Evolutionary conservation across 2,797 vertebrate species (phyloP), one percentile per base, ranked within the genome.

Genomic region (Molossus molossus): DNA sequence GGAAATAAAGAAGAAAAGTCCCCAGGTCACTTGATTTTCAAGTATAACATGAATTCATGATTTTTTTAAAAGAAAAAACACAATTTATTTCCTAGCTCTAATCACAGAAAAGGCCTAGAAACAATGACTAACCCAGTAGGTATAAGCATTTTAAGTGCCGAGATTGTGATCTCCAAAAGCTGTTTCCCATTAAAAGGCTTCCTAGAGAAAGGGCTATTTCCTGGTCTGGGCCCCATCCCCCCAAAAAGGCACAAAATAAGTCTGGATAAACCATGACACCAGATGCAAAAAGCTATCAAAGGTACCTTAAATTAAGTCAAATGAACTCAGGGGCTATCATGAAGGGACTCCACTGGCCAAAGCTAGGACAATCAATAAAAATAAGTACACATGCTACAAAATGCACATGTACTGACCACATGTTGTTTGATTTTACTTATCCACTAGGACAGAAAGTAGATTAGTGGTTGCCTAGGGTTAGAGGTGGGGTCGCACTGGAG

Each of bases 51-150:
- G 40, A 90, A 87, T 65, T 84, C 75, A 70, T 17, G 4, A 82
- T 55, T 92, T 82, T 86, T 87, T 89, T 53, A 29, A 33, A 33
- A 40, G 50, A 76, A 83, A 37, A 70, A 70, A 73, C 11, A 75
- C 23, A 91, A 81, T 25, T 70, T 83, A 90, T 9, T 95, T 90
- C 20, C 50, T 73, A 91, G 33, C 29, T 92, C 18, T 80, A 80
- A 60, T 9, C 57, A 92, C 70, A 95, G 85, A 94, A 75, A 87
- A 94, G 21, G 21, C 86, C 72, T 90, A 92, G 53, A 85, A 87
- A 91, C 57, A 90, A 87, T 82, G 50, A 91, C 45, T 89, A 82
- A 77, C 58, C 65, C 70, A 90, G 20, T 6, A 85, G 67, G 50
- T 85, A 88, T 50, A 91, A 81, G 14, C 67, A 80, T 21, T 50